Evolutionary conservation across 2,888 invertebrate species (phyloP).

Genomic region (Drosophila monieri): DNA sequence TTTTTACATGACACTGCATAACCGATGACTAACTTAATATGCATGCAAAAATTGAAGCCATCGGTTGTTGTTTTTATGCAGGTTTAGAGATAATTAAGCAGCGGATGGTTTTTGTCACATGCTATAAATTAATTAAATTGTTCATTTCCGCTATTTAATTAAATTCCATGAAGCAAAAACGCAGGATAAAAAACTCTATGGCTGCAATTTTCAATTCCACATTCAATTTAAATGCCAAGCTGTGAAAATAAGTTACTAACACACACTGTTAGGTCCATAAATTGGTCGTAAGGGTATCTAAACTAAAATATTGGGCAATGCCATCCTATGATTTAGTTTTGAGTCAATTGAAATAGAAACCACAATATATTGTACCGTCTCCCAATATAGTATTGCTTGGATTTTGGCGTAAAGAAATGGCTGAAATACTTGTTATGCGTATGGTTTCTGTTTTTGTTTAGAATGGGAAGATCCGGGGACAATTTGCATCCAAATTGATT

Average conservation of each 20-base stretch:
- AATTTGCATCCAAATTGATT: constrained; percentile 39
- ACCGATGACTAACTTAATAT: constrained; percentile 4
- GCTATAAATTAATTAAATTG: constrained; percentile 68
- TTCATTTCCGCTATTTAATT: constrained; percentile 68
- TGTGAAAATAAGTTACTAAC: constrained; percentile 24
- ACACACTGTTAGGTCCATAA: neutral
- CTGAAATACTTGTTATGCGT: neutral
- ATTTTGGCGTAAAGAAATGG: neutral
- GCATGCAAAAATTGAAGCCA: neutral
- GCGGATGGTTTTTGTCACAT: constrained; percentile 36
- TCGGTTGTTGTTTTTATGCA: constrained; percentile 16
- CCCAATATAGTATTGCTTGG: too few species aligned
- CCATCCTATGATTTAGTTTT: too few species aligned
- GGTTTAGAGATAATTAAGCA: constrained; percentile 26
- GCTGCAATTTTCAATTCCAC: constrained; percentile 42
- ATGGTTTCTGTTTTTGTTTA: neutral
- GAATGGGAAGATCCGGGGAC: neutral
- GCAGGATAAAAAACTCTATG: constrained; percentile 6
- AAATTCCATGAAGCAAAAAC: constrained; percentile 33
- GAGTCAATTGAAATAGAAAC: too few species aligned
- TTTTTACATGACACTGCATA: constrained; percentile 8
- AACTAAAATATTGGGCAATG: too few species aligned
- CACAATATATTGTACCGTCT: too few species aligned
- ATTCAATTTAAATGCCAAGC: constrained; percentile 62
- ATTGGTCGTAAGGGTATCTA: neutral